A percentile compares a stretch with the other conserved stretches of the same genome.
Evolutionary conservation across 2,113 vertebrate species (phyloP).

Genomic region (Charina bottae): DNA sequence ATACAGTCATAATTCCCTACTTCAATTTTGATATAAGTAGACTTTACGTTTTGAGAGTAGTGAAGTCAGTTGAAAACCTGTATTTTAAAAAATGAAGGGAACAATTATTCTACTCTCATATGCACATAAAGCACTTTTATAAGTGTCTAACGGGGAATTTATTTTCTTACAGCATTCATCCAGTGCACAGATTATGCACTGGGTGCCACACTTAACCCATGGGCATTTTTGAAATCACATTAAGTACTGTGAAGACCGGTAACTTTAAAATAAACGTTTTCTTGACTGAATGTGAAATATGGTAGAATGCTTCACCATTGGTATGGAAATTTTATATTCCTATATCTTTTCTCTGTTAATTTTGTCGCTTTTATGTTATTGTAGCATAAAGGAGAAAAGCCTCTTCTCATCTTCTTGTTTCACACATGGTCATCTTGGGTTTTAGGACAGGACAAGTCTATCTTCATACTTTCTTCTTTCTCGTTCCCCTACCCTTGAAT

Average conservation of each 20-base stretch:
- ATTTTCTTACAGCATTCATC: neutral
- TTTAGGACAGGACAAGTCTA: neutral
- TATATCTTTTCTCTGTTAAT: neutral
- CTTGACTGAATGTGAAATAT: neutral
- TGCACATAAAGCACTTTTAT: neutral
- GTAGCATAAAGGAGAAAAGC: neutral
- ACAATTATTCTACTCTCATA: neutral
- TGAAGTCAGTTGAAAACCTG: neutral
- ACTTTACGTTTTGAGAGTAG: neutral
- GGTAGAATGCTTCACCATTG: neutral
- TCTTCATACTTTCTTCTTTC: neutral
- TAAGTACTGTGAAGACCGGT: neutral
- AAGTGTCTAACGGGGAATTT: constrained; percentile 7
- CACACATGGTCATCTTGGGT: neutral
- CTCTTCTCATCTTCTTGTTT: neutral
- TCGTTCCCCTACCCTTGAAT: neutral
- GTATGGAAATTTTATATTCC: neutral
- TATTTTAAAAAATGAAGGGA: neutral
- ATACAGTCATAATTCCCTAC: neutral
- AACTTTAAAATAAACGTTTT: neutral
- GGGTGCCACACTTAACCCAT: neutral
- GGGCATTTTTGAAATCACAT: neutral
- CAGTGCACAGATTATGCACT: neutral
- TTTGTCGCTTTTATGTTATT: neutral
- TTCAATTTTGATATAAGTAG: neutral